Conservation (phyloP, 1,140 invertebrate species). For the Drosophila mojavensis region DNA sequence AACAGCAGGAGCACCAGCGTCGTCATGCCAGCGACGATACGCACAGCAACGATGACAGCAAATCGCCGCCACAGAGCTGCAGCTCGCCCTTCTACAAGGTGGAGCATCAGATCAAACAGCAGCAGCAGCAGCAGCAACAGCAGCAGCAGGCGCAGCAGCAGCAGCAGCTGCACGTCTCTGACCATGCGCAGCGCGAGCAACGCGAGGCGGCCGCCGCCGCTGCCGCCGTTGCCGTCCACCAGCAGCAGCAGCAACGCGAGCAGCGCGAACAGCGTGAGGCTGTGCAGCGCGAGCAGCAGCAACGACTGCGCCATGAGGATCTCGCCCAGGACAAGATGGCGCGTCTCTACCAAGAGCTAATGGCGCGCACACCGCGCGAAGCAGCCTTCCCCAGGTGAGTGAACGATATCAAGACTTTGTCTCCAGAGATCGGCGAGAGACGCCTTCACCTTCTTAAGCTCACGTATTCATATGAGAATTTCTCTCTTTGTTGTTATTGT, state of each 20-base stretch:
- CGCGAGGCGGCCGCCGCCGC: constrained; percentile 92
- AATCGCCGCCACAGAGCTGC: constrained; percentile 91
- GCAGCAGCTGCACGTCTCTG: constrained; percentile 71
- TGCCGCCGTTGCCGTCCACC: constrained; percentile 85
- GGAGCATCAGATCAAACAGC: constrained; percentile 64
- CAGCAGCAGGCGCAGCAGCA: constrained; percentile 85
- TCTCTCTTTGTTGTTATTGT: neutral
- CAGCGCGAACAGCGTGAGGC: constrained; percentile 59
- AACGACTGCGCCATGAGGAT: constrained; percentile 95
- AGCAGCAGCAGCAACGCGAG: constrained; percentile 86
- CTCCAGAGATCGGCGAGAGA: too few relatives aligned
- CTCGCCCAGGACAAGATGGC: constrained; percentile 98
- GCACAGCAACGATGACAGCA: constrained; percentile 91
- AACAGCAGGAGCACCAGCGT: constrained; percentile 58
- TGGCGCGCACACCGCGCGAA: constrained; percentile 89
- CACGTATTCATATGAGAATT: neutral
- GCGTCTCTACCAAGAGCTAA: constrained; percentile 97
- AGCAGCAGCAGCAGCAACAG: constrained; percentile 83
- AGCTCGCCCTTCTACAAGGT: constrained; percentile 90
- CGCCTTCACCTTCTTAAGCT: neutral
- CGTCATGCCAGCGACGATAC: constrained; percentile 85
- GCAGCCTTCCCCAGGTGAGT: constrained; percentile 89
- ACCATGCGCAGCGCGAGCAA: constrained; percentile 85
- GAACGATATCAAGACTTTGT: too few relatives aligned
- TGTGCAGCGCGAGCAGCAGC: constrained; percentile 85